phyloP scores from a whole-genome alignment of 92 coral and sea anemone genomes.

The Actinernus sp. region DNA sequence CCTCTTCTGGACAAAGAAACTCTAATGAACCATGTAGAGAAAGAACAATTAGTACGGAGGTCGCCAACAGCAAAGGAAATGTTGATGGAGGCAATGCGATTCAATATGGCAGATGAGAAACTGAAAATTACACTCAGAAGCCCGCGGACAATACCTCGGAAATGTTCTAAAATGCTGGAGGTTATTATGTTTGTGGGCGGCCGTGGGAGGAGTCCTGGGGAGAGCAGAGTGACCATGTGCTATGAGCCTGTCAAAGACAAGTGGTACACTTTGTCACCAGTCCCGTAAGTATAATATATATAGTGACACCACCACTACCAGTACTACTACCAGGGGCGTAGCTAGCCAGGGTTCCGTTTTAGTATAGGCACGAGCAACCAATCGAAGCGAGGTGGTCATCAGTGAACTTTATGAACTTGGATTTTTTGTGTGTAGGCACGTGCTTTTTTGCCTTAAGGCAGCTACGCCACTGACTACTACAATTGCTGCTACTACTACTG shows the following conservation, averaged over 20 bases:
- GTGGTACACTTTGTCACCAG: slow-evolving; percentile 71
- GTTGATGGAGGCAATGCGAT: slow-evolving; percentile 79
- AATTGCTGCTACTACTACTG: no score
- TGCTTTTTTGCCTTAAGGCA: no score
- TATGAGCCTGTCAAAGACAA: slow-evolving; percentile 64
- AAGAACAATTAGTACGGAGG: slow-evolving; percentile 72
- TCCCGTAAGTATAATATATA: slow-evolving; percentile 72
- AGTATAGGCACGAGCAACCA: no score
- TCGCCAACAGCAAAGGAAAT: slow-evolving; percentile 86
- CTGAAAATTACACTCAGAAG: slow-evolving; percentile 33
- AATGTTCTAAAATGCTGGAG: slow-evolving; percentile 68
- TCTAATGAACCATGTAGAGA: slow-evolving; percentile 63
- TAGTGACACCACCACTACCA: no score
- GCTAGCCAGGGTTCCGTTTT: no score
- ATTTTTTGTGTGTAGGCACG: no score
- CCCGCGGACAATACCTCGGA: slow-evolving; percentile 75
- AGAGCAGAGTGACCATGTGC: slow-evolving; percentile 70
- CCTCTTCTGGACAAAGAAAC: slow-evolving; percentile 40
- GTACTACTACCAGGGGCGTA: no score
- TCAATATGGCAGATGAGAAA: slow-evolving; percentile 43
- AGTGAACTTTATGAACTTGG: no score
- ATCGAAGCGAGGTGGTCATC: no score
- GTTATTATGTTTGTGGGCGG: slow-evolving; percentile 88
- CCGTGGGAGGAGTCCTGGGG: slow-evolving; percentile 49
- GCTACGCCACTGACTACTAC: no score